Base-by-base conservation (phyloP, 2,113 vertebrate genomes). In the Lagenorhynchus albirostris region DNA sequence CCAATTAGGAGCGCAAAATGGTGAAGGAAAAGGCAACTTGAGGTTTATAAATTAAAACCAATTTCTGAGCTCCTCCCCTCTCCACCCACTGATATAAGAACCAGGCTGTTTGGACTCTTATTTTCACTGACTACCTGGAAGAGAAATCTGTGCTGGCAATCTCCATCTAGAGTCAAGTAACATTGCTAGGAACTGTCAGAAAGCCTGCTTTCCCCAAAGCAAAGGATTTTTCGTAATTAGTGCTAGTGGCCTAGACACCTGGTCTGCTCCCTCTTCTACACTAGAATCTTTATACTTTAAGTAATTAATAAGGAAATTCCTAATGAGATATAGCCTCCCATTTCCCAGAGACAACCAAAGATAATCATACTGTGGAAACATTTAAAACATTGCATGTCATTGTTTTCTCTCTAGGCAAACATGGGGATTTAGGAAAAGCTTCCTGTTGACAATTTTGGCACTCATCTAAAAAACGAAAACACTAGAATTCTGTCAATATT, bases 381-480 rank as follows among this genome's bases (percentile, higher is more conserved):
- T 77, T 86, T 10, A 87, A 79, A 74, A 87, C 47, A 88, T 21
- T 8, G 36, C 50, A 55, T 23, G 63, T 29, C 82, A 89, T 25
- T 89, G 76, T 83, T 96, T 93, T 84, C 53, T 92, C 77, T 95
- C 73, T 26, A 33, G 47, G 7, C 70, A 88, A 58, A 8, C 47
- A 94, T 8, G 26, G 38, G n/a, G 70, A 81, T 85, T 97, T 94
- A 7, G 20, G 82, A 36, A 89, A 96, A 25, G 31, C 74, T 83
- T 89, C 60, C 80, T 53, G n/a, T 85, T 96, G 74, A 89, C n/a
- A 81, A 68, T 84, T 76, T 80, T 77, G 91, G 65, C 89, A 63
- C 47, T 76, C 31, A 58, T 26, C 73, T 89, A 65, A 93, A 81
- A 96, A 80, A 55, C 38, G 47, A 76, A 87, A 82, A 70, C 77